phyloP scores from a whole-genome alignment of 2,888 invertebrate genomes.

The Ophion obscuratus region DNA sequence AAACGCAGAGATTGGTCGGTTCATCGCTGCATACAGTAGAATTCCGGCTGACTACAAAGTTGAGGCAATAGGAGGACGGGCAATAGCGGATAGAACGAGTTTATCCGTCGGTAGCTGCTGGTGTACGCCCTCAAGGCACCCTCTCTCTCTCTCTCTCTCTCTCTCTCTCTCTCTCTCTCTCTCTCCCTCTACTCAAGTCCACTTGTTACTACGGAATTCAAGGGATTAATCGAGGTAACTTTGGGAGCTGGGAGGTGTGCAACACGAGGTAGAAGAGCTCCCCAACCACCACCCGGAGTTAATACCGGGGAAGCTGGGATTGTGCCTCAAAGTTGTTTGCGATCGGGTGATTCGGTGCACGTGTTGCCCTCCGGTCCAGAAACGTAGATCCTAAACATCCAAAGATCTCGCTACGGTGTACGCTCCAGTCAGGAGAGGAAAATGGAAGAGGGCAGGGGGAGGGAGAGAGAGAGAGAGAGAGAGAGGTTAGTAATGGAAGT shows the following conservation, averaged over 20 bases:
- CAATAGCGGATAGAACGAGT: slow-evolving; percentile 25
- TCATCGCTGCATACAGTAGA: slow-evolving; percentile 39
- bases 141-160: slow-evolving; percentile 18
- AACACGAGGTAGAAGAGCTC: slow-evolving; percentile 7
- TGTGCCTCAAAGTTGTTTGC: slow-evolving; percentile 73
- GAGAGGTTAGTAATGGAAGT: not conserved
- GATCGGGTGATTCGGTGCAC: slow-evolving; percentile 73
- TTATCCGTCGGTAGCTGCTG: slow-evolving; percentile 41
- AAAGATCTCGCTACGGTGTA: slow-evolving; percentile 33
- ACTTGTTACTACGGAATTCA: slow-evolving; percentile 76
- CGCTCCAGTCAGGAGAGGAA: not conserved
- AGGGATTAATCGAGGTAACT: slow-evolving; percentile 80
- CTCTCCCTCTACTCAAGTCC: slow-evolving; percentile 65
- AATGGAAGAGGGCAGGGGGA: not conserved
- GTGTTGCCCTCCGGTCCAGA: slow-evolving; percentile 70
- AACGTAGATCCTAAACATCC: slow-evolving; percentile 42
- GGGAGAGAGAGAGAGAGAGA: not conserved
- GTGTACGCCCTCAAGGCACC: slow-evolving; percentile 37
- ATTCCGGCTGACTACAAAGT: slow-evolving; percentile 45
- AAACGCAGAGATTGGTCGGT: slow-evolving; percentile 36
- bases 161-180: not conserved
- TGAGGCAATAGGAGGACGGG: slow-evolving; percentile 31
- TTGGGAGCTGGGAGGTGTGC: slow-evolving; percentile 40
- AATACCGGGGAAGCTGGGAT: slow-evolving; percentile 40
- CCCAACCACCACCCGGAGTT: slow-evolving; percentile 28